Base-by-base conservation (phyloP, 1,140 invertebrate genomes). In the Triops longicaudatus region DNA sequence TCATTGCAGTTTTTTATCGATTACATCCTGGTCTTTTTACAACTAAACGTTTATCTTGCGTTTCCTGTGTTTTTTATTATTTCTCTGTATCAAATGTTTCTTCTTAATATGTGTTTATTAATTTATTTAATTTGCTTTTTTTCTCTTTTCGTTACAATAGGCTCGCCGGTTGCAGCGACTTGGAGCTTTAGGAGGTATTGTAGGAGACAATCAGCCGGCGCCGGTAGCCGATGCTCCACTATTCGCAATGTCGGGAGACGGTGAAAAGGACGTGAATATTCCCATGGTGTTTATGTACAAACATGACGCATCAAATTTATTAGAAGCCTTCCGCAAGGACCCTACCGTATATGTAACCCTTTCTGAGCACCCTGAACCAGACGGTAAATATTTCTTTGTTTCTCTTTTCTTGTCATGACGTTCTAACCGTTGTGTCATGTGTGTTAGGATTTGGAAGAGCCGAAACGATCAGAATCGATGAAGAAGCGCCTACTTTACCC, bases 241-340 rank as follows among this genome's bases (percentile, higher is more conserved):
- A 85, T 98, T 98, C 86, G 93, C 94, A 1, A 98, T 99, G 96
- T 97, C 94, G 11, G 95, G 95, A 1, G 95, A 97, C 85, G 95
- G 94, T 0, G 89, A 87, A 10, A 90, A 93, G 81, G 93, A 98
- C 83, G 90, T 98, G 1, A 88, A 85, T 73, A 98, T 98, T 82
- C 95, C 96, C 0, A 87, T 95, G 17, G 91, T 97, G 0, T 98
- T 98, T 83, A 86, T 98, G 11, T 98, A 95, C 83, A 88, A 87
- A n/a, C 83, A 87, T 76, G 95, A 98, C 82, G 93, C 90, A 11
- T 83, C 86, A 73, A 84, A 88, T 80, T 82, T 97, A 10, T 80
- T 90, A 1, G 85, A 89, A 63, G 86, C 89, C 26, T 82, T 90
- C 41, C 79, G 82, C 11, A 80, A 82, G 14, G 81, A 89, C 76